Conservation (phyloP, 2,797 vertebrate species). For the Hephaestus fuliginosus region DNA sequence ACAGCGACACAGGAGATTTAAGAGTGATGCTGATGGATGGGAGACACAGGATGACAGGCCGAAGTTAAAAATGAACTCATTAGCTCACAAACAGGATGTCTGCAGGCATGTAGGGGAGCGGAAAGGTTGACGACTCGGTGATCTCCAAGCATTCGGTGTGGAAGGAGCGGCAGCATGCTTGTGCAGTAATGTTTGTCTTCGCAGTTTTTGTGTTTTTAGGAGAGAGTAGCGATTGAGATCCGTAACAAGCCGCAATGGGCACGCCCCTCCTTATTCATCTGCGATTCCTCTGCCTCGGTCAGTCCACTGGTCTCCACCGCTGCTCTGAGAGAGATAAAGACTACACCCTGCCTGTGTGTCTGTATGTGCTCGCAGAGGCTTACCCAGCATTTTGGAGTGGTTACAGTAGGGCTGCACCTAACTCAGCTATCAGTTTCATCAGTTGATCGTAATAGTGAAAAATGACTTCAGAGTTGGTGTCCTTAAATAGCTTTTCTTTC, state of each 20-base stretch:
- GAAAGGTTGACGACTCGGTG: constrained; percentile 23
- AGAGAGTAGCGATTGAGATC: constrained; percentile 64
- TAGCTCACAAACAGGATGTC: constrained; percentile 37
- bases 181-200: background rate
- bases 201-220: constrained; percentile 19
- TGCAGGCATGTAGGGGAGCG: constrained; percentile 1
- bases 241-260: constrained; percentile 58
- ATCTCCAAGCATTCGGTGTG: background rate
- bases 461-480: too few relatives aligned
- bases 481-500: background rate
- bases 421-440: background rate
- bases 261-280: constrained; percentile 49
- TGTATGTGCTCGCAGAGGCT: constrained; percentile 25
- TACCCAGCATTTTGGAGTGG: background rate
- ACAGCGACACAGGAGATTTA: constrained; percentile 39
- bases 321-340: constrained; percentile 50
- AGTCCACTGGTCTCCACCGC: constrained; percentile 62
- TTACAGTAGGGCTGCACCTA: background rate
- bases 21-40: constrained; percentile 58
- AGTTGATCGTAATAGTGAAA: background rate
- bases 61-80: constrained; percentile 42
- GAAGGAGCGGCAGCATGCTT: constrained; percentile 11
- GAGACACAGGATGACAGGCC: constrained; percentile 34
- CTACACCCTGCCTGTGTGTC: constrained; percentile 6
- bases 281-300: constrained; percentile 66